A percentile compares a stretch with the other conserved stretches of the same genome.
These are phyloP conservation scores for Spisula solida DNA, from an alignment of 2,888 invertebrate genomes.

Conservation along the genomic window DNA sequence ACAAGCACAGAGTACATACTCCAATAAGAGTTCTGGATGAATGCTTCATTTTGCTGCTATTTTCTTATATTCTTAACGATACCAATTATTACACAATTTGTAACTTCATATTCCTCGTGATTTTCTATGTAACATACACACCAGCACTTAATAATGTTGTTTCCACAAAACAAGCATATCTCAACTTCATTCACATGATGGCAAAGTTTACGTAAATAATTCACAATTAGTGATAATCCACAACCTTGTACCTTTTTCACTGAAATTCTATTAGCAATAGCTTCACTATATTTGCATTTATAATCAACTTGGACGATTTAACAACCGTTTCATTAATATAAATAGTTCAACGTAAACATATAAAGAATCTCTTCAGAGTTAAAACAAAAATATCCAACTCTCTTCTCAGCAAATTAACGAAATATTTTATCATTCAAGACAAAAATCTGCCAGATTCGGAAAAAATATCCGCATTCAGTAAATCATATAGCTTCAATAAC, in stretches of 20 bases:
- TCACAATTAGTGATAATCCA: constrained; percentile 8
- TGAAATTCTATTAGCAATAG: background rate
- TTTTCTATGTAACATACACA: background rate
- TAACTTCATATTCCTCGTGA: background rate
- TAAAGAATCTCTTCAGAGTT: background rate
- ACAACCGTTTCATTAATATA: background rate
- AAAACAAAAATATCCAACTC: constrained; percentile 11
- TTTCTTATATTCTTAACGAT: background rate
- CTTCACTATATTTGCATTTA: constrained; percentile 8
- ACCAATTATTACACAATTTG: background rate
- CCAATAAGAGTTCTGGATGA: constrained; percentile 40
- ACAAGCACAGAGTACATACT: constrained; percentile 42
- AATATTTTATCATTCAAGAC: constrained; percentile 13
- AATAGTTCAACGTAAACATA: background rate
- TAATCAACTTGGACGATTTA: background rate
- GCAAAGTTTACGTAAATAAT: constrained; percentile 3
- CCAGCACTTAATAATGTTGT: background rate
- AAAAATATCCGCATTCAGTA: constrained; percentile 42
- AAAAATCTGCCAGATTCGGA: constrained; percentile 34
- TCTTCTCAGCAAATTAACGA: background rate
- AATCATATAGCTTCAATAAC: constrained; percentile 50
- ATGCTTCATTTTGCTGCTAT: constrained; percentile 43
- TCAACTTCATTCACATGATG: constrained; percentile 3
- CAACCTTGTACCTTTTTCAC: background rate
- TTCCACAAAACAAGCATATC: background rate